These are phyloP conservation scores for Dendroctonus ponderosae DNA, from an alignment of 1,140 invertebrate species.

Conservation along the genomic window DNA sequence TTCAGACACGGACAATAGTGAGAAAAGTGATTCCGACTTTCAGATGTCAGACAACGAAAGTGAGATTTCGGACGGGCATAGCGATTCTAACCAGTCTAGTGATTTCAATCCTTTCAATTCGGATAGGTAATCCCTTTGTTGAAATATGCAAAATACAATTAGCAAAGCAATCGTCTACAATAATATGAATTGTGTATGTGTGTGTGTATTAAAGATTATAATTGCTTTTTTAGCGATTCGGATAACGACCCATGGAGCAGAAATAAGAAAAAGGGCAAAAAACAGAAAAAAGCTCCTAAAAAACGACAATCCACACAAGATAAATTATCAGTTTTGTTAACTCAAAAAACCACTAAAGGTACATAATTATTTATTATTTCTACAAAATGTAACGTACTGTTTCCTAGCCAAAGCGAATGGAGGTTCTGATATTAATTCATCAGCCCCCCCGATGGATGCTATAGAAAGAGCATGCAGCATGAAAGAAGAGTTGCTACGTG, in stretches of 20 bases:
- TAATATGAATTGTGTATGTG: too few relatives aligned
- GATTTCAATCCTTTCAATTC: slow-evolving; percentile 88
- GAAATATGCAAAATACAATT: background rate
- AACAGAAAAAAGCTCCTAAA: slow-evolving; percentile 67
- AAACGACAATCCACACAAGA: slow-evolving; percentile 71
- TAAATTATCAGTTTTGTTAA: slow-evolving; percentile 68
- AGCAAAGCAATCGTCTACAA: background rate
- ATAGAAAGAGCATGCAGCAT: slow-evolving; percentile 85
- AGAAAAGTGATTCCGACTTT: slow-evolving; percentile 61
- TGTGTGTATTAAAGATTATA: background rate
- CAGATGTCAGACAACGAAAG: slow-evolving; percentile 60
- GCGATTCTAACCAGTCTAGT: slow-evolving; percentile 68
- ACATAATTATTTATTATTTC: background rate
- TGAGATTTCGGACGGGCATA: slow-evolving; percentile 61
- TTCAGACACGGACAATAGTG: slow-evolving; percentile 60
- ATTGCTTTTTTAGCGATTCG: slow-evolving; percentile 60
- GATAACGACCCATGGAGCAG: slow-evolving; percentile 85
- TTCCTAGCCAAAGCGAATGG: slow-evolving; percentile 41
- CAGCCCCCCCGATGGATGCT: slow-evolving; percentile 72
- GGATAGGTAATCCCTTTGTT: slow-evolving; percentile 53
- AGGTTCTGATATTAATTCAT: slow-evolving; percentile 42
- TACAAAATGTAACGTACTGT: background rate
- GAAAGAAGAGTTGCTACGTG: slow-evolving; percentile 86
- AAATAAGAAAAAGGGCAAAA: slow-evolving; percentile 70
- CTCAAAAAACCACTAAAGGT: slow-evolving; percentile 55